phyloP scores from a whole-genome alignment of 2,797 vertebrate species.

The Smutsia temminckii region DNA sequence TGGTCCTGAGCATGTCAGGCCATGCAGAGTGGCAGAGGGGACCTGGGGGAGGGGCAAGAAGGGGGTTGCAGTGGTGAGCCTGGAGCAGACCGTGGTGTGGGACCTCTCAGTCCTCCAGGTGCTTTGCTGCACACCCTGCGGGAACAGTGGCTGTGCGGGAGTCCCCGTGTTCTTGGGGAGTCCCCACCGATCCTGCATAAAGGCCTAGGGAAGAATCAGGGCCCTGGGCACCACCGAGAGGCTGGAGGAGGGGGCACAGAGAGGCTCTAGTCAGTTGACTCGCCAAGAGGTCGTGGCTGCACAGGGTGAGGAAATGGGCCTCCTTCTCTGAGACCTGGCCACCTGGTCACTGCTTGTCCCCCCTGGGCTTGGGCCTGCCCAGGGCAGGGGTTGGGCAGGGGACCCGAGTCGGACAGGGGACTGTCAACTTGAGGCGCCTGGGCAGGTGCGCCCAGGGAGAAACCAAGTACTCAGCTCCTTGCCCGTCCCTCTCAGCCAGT shows the following conservation, averaged over 20 bases:
- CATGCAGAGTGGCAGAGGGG: fast-evolving
- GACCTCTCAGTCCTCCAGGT: background rate
- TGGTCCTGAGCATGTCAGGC: background rate
- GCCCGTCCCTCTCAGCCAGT: too few species aligned
- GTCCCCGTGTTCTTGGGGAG: background rate
- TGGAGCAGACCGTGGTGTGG: background rate
- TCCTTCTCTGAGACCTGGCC: background rate
- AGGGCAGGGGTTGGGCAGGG: background rate
- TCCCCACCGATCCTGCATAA: background rate
- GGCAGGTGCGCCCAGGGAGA: too few species aligned
- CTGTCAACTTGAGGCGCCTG: background rate
- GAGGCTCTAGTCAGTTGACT: fast-evolving
- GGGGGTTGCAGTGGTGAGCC: background rate
- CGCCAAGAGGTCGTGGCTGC: fast-evolving
- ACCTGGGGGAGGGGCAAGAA: fast-evolving
- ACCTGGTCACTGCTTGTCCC: background rate
- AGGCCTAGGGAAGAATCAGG: background rate
- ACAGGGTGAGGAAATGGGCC: fast-evolving
- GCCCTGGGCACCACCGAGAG: background rate
- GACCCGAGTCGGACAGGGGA: background rate
- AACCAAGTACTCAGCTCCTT: background rate
- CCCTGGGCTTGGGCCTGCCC: background rate
- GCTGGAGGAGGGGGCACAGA: background rate
- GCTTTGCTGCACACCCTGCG: fast-evolving
- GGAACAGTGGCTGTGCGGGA: fast-evolving